Percentiles rank a stretch among this genome's conserved stretches.
phyloP scores from a whole-genome alignment of 1,140 invertebrate genomes.

The Drosophila sechellia region DNA sequence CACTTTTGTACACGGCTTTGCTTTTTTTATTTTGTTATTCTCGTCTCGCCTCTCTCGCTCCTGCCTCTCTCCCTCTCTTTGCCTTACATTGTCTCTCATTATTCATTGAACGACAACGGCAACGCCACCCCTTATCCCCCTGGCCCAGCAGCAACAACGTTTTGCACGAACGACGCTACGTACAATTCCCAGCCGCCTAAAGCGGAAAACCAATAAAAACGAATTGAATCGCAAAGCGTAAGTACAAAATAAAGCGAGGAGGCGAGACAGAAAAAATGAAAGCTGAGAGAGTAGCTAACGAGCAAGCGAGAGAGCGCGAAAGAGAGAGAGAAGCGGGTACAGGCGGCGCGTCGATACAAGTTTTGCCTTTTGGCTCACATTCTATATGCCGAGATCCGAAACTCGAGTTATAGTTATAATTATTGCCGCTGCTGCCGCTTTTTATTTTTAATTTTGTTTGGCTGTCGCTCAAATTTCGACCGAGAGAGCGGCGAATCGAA shows the following conservation, averaged over 20 bases:
- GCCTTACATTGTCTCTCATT: constrained; percentile 78
- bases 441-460: constrained; percentile 80
- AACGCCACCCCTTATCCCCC: constrained; percentile 34
- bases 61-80: constrained; percentile 35
- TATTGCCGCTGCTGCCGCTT: constrained; percentile 68
- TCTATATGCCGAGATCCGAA: constrained; percentile 73
- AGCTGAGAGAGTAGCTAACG: constrained; percentile 50
- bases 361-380: constrained; percentile 77
- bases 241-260: constrained; percentile 82
- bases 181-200: constrained; percentile 76
- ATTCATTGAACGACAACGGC: constrained; percentile 79
- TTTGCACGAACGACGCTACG: constrained; percentile 75
- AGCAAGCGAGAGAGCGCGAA: constrained; percentile 37
- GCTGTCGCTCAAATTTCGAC: constrained; percentile 64
- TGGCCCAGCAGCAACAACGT: constrained; percentile 36
- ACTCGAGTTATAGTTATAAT: constrained; percentile 83
- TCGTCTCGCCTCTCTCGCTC: constrained; percentile 44
- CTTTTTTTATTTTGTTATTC: constrained; percentile 64
- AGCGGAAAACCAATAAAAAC: constrained; percentile 83
- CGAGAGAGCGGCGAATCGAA: constrained; percentile 26
- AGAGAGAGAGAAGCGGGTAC: constrained; percentile 53
- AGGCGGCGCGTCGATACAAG: constrained; percentile 77
- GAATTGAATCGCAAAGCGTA: constrained; percentile 83
- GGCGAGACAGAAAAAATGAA: constrained; percentile 82
- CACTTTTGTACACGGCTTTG: constrained; percentile 74